Base-by-base conservation (phyloP, 2,113 vertebrate genomes). In the Drymodes brunneopygia region DNA sequence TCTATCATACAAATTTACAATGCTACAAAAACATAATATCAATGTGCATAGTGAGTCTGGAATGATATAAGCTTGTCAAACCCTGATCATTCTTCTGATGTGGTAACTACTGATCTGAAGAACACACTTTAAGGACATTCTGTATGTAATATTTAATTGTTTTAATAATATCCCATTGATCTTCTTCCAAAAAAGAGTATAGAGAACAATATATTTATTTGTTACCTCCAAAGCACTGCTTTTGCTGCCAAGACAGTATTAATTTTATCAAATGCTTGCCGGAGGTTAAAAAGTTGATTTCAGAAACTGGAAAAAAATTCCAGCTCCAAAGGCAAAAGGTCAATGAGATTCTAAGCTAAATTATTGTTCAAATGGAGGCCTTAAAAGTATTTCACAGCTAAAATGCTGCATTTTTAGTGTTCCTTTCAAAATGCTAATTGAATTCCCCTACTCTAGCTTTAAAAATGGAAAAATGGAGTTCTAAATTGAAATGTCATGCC, bases 401-500 rank as follows among this genome's bases (percentile, higher is more conserved):
- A 97, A 94, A 96, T 74, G 93, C 82, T 94, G 91, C 95, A 73
- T 92, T 97, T 97, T 96, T 91, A 96, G 88, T 73, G 51, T 95
- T 95, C 96, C 93, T 96, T 97, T 97, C 93, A 95, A 91, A 97
- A 97, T 91, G 96, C 83, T 98, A 98, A 97, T 95, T 97, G 94
- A 96, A 97, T 97, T 97, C 92, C 90, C 92, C 86, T 92, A 95
- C 92, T 95, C 95, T 86, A 95, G 92, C 48, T 97, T 97, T 97
- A 96, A 96, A 96, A 97, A 92, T 96, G 94, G 95, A 96, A 97
- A 98, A 97, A 98, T 94, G 74, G 95, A 98, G 96, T 91, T 95
- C 93, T 97, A 95, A 91, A 92, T 53, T 95, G 95, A 97, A 97
- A 89, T 89, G 97, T 91, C 92, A 94, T 70, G 85, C 95, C 96